A percentile compares a stretch with the other conserved stretches of the same genome.
Conservation (phyloP, 2,888 invertebrate genomes). For the Ormyrus rosae region DNA sequence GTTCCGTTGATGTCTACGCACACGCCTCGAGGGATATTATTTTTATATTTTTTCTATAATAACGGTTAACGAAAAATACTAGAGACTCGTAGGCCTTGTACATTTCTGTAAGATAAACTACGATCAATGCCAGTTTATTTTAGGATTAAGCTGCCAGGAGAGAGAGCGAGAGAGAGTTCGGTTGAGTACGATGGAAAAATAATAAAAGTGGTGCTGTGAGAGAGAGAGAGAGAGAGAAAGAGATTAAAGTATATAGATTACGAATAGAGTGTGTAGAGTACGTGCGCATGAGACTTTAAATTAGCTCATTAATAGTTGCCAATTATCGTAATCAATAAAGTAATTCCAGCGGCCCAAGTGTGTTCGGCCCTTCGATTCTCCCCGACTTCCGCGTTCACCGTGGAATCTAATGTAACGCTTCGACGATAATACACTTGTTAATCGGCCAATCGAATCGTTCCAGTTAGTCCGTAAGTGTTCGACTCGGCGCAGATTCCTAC, state of each 20-base stretch:
- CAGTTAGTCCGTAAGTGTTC: neutral
- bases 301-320: slow-evolving; percentile 58
- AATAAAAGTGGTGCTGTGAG: slow-evolving; percentile 33
- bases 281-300: slow-evolving; percentile 50
- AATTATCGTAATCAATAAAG: slow-evolving; percentile 56
- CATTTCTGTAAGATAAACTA: slow-evolving; percentile 69
- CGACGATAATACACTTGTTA: slow-evolving; percentile 31
- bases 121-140: slow-evolving; percentile 67
- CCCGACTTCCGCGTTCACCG: no score
- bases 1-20: slow-evolving; percentile 34
- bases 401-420: slow-evolving; percentile 3
- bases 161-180: slow-evolving; percentile 22
- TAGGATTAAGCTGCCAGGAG: slow-evolving; percentile 48
- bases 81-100: slow-evolving; percentile 63
- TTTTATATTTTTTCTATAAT: slow-evolving; percentile 58
- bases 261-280: slow-evolving; percentile 37
- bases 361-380: neutral
- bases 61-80: slow-evolving; percentile 28
- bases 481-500: neutral
- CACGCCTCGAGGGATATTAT: slow-evolving; percentile 50
- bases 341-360: slow-evolving; percentile 20
- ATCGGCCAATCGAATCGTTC: slow-evolving; percentile 27
- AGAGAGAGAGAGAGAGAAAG: neutral
- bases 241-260: neutral
- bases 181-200: slow-evolving; percentile 23